phyloP scores from a whole-genome alignment of 2,797 vertebrate genomes.

The Paguma larvata region DNA sequence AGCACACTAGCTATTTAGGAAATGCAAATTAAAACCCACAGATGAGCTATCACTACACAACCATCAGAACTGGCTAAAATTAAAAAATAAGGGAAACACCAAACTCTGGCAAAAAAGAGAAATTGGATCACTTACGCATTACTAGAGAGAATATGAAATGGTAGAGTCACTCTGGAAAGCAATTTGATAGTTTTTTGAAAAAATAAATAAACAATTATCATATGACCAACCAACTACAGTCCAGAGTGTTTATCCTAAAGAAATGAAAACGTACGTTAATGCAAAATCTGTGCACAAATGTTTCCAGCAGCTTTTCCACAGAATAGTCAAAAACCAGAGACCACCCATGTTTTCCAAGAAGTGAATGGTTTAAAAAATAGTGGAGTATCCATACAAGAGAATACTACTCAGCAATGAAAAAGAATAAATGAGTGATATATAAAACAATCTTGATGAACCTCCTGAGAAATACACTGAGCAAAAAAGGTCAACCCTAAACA shows the following conservation, averaged over 20 bases:
- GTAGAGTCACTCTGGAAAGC: neutral
- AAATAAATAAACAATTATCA: constrained; percentile 37
- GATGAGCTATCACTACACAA: neutral
- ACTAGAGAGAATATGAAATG: neutral
- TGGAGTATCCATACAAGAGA: neutral
- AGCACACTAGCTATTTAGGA: neutral
- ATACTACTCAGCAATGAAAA: neutral
- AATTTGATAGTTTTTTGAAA: neutral
- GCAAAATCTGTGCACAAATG: neutral
- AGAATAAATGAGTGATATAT: neutral
- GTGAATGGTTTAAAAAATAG: neutral
- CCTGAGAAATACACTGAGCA: neutral
- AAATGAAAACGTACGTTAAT: neutral
- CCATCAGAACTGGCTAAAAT: neutral
- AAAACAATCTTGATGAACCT: neutral
- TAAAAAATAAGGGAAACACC: neutral
- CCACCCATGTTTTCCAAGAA: neutral
- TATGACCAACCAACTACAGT: neutral
- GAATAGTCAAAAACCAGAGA: neutral
- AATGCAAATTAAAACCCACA: constrained; percentile 16
- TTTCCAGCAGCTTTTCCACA: neutral
- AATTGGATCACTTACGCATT: neutral
- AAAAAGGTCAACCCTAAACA: neutral
- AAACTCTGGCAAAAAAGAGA: neutral
- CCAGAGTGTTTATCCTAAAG: neutral